These are phyloP conservation scores for Meiosimyza platycephala DNA, from an alignment of 2,888 invertebrate species.

Conservation along the genomic window DNA sequence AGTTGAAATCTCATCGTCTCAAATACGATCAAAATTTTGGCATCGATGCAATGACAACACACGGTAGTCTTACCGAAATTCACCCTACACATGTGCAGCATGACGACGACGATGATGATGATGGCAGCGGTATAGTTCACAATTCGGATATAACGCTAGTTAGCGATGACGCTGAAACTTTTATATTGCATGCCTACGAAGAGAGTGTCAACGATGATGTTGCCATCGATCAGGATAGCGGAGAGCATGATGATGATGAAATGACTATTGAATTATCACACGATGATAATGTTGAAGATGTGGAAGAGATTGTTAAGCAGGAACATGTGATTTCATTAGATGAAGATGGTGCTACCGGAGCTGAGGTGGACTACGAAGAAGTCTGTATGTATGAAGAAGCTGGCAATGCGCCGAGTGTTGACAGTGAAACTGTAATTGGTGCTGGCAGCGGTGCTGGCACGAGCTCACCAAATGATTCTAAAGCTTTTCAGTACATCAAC, in stretches of 20 bases:
- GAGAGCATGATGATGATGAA: conserved; percentile 52
- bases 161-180: conserved; percentile 57
- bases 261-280: conserved; percentile 48
- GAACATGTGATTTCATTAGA: conserved; percentile 54
- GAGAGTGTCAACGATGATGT: conserved; percentile 60
- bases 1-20: conserved; percentile 59
- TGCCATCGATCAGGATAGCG: conserved; percentile 49
- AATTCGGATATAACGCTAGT: conserved; percentile 57
- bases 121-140: conserved; percentile 38
- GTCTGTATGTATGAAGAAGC: conserved; percentile 62
- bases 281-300: conserved; percentile 54
- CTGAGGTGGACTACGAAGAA: conserved; percentile 59
- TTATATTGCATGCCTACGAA: conserved; percentile 59
- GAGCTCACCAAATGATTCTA: conserved; percentile 23
- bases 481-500: conserved; percentile 57
- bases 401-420: conserved; percentile 51
- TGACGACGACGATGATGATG: conserved; percentile 53
- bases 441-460: conserved; percentile 31
- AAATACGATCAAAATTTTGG: conserved; percentile 42
- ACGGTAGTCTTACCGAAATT: not conserved
- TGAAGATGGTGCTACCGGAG: conserved; percentile 54
- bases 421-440: conserved; percentile 57
- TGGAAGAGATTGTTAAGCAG: conserved; percentile 56
- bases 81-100: conserved; percentile 43
- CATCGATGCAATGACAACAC: conserved; percentile 14